Conservation (phyloP, 2,797 vertebrate species). For the Hybognathus amarus region DNA sequence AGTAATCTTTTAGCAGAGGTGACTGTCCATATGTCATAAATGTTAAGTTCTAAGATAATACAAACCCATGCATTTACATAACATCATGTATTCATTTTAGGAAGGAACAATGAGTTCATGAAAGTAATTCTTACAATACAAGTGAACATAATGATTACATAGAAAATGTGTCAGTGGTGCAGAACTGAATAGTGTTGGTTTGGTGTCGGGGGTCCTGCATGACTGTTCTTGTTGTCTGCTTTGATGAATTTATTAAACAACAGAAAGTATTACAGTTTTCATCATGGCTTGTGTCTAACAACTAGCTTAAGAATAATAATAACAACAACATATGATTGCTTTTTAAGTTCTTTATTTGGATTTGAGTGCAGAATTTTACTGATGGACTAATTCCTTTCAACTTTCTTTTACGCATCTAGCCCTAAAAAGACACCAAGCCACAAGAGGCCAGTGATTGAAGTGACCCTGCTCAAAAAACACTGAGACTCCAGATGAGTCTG, state of each 20-base stretch:
- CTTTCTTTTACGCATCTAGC: conserved; percentile 27
- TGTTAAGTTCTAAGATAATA: background rate
- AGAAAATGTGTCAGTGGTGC: background rate
- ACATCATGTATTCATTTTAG: background rate
- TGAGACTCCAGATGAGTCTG: conserved; percentile 63
- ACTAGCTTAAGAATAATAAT: no score
- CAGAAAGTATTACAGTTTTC: background rate
- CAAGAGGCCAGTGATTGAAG: conserved; percentile 35
- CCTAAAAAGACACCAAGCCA: conserved; percentile 40
- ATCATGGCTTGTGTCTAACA: background rate
- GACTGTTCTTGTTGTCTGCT: background rate
- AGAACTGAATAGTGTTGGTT: background rate
- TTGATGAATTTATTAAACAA: background rate
- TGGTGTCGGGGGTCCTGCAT: background rate
- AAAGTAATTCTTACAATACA: background rate
- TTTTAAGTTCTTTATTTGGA: background rate
- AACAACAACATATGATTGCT: background rate
- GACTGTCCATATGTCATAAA: no score
- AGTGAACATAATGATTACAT: background rate
- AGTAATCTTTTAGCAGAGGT: no score
- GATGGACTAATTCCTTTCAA: background rate
- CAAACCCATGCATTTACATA: background rate
- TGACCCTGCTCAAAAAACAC: conserved; percentile 61
- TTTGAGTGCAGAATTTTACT: background rate
- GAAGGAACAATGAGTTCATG: background rate